Evolutionary conservation across 1,140 invertebrate genomes (phyloP), one percentile per base, ranked within the genome.

Genomic region (Euglossa dilemma): DNA sequence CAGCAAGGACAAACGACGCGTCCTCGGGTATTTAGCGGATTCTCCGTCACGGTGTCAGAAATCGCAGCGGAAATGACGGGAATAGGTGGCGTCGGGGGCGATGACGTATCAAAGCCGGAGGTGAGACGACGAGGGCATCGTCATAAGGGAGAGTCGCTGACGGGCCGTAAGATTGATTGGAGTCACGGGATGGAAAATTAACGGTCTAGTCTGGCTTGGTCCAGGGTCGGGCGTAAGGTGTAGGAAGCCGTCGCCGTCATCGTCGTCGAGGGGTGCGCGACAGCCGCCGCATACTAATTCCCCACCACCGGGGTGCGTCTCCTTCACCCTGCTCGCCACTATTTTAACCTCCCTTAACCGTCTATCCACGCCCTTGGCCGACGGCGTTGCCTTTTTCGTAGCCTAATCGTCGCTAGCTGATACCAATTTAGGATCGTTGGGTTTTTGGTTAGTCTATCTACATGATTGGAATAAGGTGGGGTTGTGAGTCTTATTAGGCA

Each of bases 161-260:
- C 93, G 91, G 85, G 82, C 77, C 78, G 91, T 89, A 93, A 93
- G 93, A 93, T 93, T 93, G 92, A 93, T 93, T 93, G 93, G 91
- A 93, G 93, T 93, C 92, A 93, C 92, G 92, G 88, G 92, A 93
- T 93, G 93, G 92, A 93, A 93, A 93, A 93, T 93, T 93, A 93
- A 94, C 92, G 92, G 92, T 93, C 92, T 90, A 83, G 88, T 81
- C 87, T 80, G 85, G 85, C 66, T n/a, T 82, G 89, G 87, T 87
- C 79, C 84, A 89, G 85, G 82, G 78, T 81, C 70, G 85, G 71
- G 83, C 61, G 85, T 86, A 85, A 88, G 86, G 85, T 76, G 85
- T 78, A 87, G 84, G 81, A 86, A 87, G 83, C 79, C 86, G 87
- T 66, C 71, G 54, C n/a, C 36, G 54, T 36, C 83, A 75, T 54